A percentile compares a stretch with the other conserved stretches of the same genome.
phyloP scores from a whole-genome alignment of 2,113 vertebrate genomes.

The Vireo altiloquus region DNA sequence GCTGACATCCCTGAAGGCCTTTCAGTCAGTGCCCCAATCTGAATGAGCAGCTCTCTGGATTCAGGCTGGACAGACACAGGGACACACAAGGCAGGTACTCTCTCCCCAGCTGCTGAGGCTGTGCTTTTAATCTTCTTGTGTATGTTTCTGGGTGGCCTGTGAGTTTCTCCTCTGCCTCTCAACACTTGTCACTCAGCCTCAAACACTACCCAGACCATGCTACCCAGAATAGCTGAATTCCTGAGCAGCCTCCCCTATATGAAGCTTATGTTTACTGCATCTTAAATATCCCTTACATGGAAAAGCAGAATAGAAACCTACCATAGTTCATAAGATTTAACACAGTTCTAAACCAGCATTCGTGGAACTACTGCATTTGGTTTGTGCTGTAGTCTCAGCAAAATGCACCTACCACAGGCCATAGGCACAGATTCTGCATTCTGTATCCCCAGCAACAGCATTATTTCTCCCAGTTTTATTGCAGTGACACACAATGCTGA shows the following conservation, averaged over 20 bases:
- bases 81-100: too few species aligned
- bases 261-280: background rate
- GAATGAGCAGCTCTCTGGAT: background rate
- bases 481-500: constrained; percentile 1
- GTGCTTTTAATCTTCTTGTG: background rate
- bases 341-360: background rate
- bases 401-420: constrained; percentile 1
- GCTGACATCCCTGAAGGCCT: background rate
- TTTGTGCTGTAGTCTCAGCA: background rate
- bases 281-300: constrained; percentile 37
- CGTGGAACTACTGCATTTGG: background rate
- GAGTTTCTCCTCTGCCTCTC: background rate
- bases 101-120: background rate
- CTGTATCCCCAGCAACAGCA: background rate
- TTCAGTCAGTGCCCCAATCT: background rate
- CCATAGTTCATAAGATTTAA: background rate
- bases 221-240: background rate
- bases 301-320: background rate
- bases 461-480: background rate
- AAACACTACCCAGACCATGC: background rate
- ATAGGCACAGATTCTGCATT: background rate
- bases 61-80: background rate
- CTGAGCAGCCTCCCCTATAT: background rate
- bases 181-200: background rate
- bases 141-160: background rate